Base-by-base conservation (phyloP, 2,797 vertebrate genomes). In the Arctocebus calabarensis region DNA sequence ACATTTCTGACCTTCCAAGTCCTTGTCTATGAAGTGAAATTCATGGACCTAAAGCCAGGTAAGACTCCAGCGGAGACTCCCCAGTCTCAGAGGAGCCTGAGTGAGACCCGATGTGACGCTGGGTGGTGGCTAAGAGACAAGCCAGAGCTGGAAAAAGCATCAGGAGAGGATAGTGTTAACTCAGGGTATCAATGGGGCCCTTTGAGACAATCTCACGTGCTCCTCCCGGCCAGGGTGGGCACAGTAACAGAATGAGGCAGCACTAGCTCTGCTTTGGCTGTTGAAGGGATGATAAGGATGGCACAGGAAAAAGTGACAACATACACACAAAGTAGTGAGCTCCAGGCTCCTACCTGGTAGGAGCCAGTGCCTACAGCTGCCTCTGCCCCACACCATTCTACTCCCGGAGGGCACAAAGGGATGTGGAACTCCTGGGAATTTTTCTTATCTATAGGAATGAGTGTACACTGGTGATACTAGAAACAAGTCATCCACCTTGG, bases 401-500 rank as follows among this genome's bases (percentile, higher is more conserved):
- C 4, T 59, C 40, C 16, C 10, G 79, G 48, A 52, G 40, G 55
- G 4, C 23, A 64, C 0, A 9, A 16, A 68, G 10, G 66, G 37
- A 40, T 74, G 52, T 27, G 22, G 34, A 70, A 79, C 32, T 91
- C 62, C 81, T 59, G 27, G 55, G n/a, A 71, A 91, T 52, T 84
- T 68, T 88, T 87, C 64, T 84, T 22, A 43, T 29, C 59, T 82
- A 89, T 40, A 83, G 73, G 83, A 94, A 90, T 29, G 61, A 19
- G 32, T 5, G 1, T 48, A 27, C 40, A 78, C 13, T 7, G 45
- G 32, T 17, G 68, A 25, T 0, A 52, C 5, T 40, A 73, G 61
- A 75, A 85, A 79, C 27, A 32, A 1, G 29, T 32, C 43, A 62
- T 52, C 68, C 84, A 84, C 29, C 4, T 20, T 2, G 34, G 73